These are phyloP conservation scores for Periparus ater DNA, from an alignment of 2,797 vertebrate species.

Conservation along the genomic window DNA sequence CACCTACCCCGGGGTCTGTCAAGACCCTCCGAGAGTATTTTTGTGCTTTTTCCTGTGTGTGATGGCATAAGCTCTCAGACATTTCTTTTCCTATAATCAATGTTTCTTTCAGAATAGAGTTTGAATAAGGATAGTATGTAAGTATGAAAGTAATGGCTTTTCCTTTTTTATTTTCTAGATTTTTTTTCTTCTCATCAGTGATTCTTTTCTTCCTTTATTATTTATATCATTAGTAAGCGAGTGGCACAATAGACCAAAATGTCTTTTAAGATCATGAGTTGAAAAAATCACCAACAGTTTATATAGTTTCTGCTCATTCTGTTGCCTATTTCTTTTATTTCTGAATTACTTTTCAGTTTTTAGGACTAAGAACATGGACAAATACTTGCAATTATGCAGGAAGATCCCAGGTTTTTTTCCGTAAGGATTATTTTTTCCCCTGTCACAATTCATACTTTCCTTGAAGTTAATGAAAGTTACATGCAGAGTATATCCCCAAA, in stretches of 20 bases:
- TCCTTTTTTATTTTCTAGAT: background rate
- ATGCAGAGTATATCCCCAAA: background rate
- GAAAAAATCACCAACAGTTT: background rate
- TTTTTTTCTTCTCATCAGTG: background rate
- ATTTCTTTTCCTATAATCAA: background rate
- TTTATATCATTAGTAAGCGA: background rate
- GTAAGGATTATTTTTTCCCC: background rate
- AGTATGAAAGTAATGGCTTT: background rate
- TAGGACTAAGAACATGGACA: background rate
- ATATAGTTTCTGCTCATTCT: background rate
- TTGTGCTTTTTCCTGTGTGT: background rate
- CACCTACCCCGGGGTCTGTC: accelerated
- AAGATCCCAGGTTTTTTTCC: background rate
- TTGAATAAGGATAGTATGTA: background rate
- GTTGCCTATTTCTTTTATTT: background rate
- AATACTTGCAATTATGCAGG: background rate
- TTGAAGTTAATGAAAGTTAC: slow-evolving; percentile 5
- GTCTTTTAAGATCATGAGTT: background rate
- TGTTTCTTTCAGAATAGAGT: background rate
- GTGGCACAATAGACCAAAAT: background rate
- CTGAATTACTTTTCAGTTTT: background rate
- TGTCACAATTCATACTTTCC: background rate
- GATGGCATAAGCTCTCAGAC: background rate
- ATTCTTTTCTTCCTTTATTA: background rate
- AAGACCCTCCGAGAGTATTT: background rate